A percentile compares a stretch with the other conserved stretches of the same genome.
Evolutionary conservation across 2,797 vertebrate species (phyloP).

Genomic region (Picus viridis): DNA sequence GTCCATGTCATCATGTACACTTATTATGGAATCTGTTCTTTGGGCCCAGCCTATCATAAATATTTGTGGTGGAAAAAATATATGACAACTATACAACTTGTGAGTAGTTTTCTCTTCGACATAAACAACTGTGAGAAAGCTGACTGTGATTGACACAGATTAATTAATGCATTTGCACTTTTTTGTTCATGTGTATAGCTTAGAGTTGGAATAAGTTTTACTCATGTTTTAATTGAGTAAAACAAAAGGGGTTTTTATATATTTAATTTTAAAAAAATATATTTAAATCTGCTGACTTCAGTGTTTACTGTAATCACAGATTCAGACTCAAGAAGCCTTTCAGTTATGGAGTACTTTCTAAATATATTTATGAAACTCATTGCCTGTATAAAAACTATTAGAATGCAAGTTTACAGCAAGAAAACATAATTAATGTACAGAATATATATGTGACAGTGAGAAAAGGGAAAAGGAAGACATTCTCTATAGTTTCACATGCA

Average conservation of each 20-base stretch:
- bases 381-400: not conserved
- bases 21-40: slow-evolving; percentile 91
- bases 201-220: not conserved
- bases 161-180: not conserved
- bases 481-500: not conserved
- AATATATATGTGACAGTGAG: not conserved
- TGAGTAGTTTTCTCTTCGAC: slow-evolving; percentile 73
- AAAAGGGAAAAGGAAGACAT: not conserved
- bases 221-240: not conserved
- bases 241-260: not conserved
- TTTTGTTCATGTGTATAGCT: not conserved
- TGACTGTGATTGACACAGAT: not conserved
- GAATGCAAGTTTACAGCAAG: not conserved
- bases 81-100: slow-evolving; percentile 94
- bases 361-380: not conserved
- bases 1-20: slow-evolving; percentile 96
- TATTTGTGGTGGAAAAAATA: slow-evolving; percentile 99
- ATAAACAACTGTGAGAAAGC: not conserved
- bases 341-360: not conserved
- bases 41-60: slow-evolving; percentile 92
- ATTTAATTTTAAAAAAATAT: too few species aligned
- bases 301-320: not conserved
- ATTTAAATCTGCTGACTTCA: not conserved
- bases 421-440: not conserved
- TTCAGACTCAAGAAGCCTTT: not conserved